Percentiles rank a stretch among this genome's conserved stretches.
These are phyloP conservation scores for Sylvia borin DNA, from an alignment of 2,797 vertebrate genomes.

Conservation along the genomic window DNA sequence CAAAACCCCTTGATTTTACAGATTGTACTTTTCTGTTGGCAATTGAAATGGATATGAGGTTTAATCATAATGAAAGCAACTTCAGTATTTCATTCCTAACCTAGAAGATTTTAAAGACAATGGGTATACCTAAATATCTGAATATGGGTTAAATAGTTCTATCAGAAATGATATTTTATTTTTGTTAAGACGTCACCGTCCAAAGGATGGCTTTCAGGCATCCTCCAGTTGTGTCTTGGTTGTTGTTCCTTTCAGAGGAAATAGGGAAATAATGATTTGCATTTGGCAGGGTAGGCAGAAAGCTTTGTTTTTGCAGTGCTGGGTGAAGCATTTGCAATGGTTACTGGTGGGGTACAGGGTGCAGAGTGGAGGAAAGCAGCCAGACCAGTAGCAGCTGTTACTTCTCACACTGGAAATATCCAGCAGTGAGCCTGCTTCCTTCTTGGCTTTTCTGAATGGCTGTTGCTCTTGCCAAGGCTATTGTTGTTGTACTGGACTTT, in stretches of 20 bases:
- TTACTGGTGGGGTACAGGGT: background rate
- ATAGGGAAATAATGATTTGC: background rate
- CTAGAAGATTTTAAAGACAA: background rate
- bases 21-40: background rate
- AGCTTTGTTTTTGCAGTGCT: background rate
- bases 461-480: background rate
- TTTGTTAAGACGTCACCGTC: background rate
- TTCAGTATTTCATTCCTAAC: background rate
- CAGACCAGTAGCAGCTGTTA: background rate
- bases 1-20: background rate
- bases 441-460: background rate
- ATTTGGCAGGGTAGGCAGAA: background rate
- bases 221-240: background rate
- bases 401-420: background rate
- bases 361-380: background rate
- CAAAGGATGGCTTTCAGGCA: background rate
- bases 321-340: background rate
- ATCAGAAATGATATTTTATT: background rate
- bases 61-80: background rate
- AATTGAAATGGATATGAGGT: background rate
- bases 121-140: background rate
- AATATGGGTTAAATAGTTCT: background rate
- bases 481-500: background rate
- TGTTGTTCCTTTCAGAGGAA: background rate
- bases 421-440: background rate